Evolutionary conservation across 2,888 invertebrate genomes (phyloP), one percentile per base, ranked within the genome.

Genomic region (Schizaphis graminum): DNA sequence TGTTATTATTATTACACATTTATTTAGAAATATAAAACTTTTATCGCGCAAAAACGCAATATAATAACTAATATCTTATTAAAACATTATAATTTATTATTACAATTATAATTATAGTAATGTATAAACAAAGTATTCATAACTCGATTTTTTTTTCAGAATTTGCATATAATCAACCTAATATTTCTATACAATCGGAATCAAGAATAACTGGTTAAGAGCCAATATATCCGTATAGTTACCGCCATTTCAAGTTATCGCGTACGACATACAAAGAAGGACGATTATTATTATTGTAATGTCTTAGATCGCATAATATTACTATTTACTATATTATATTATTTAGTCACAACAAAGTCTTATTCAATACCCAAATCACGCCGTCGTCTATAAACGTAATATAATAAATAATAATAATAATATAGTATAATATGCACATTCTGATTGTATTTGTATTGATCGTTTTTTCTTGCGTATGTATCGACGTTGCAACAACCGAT

Each of bases 161-260:
- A 77, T 77, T 21, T 77, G 77, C 35, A 77, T 77, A 77, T 77
- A 35, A 77, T 35, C 21, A 21, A 35, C 35, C 35, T 77, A 35
- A 35, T 77, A 77, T 35, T 35, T 8, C 21, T 77, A 21, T 77
- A 35, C 35, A 35, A 35, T 35, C 3, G 21, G 21, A 77, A 77
- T 77, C 77, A 21, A 77, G 77, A 77, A 77, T 35, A 77, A 77
- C 77, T 35, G 77, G 77, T 77, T 77, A 77, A 77, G 77, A 77
- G 35, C 77, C 35, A 77, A 77, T 77, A 77, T 35, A 77, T 77
- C 35, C 77, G 77, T 35, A 77, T 77, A 35, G 21, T 77, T 77
- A 77, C 35, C 8, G 8, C 21, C 77, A 77, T 77, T 77, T 77
- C 35, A 21, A 77, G 35, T 77, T 35, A 77, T 35, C 35, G 35